Base-by-base conservation (phyloP, 2,797 vertebrate species). In the Hemibagrus guttatus region DNA sequence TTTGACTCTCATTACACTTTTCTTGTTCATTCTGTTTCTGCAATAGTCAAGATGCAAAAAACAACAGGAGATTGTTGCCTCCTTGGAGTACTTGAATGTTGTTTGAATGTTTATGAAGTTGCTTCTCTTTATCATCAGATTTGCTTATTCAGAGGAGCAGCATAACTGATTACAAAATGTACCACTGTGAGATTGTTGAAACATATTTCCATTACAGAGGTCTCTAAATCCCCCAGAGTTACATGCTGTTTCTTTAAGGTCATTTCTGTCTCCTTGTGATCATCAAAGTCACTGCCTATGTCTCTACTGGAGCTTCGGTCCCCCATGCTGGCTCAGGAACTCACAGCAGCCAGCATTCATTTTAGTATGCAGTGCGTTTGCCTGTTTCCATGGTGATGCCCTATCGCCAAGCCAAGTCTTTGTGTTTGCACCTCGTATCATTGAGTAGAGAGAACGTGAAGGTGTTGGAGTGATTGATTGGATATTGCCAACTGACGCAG, bases 341-440 rank as follows among this genome's bases (percentile, higher is more conserved):
- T 52, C 81, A 66, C 46, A 68, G n/a, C 63, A 82, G 46, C 28
- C 81, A 23, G 81, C n/a, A 31, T 79, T 78, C 79, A 52, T 85
- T 85, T 85, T 81, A 63, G 64, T 54, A 85, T 78, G 72, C 54
- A 68, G 42, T 79, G 72, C 83, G 84, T 85, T 88, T 71, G 72
- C 68, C 69, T 81, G 87, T 88, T 88, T 83, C 87, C 87, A 88
- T 88, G 84, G 78, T 46, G 74, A 88, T 88, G 84, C 80, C 87
- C 71, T 83, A 79, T 83, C 71, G 26, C 63, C 56, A 46, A 54
- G 28, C 81, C 63, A 82, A 68, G 81, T 68, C 84, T 88, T 72
- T 85, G 71, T 75, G 71, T 75, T 71, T 58, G 81, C 63, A 14
- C n/a, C 63, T 71, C 35, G 13, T 71, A 69, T 79, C 63, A 71